Evolutionary conservation across 1,140 invertebrate species (phyloP).

Genomic region (Brachionus manjavacas): DNA sequence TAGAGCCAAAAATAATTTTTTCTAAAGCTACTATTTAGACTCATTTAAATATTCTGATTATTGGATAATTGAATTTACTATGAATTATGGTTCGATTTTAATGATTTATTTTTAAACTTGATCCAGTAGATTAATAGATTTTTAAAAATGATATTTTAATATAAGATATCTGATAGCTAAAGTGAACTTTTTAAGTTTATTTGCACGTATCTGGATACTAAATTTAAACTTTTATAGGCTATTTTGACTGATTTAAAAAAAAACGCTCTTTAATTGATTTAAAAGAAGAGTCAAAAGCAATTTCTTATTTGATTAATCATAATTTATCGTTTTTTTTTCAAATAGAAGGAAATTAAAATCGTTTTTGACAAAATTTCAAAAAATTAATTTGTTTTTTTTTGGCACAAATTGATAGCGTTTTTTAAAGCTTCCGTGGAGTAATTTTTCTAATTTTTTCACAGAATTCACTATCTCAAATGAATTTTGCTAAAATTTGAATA

Average conservation of each 20-base stretch:
- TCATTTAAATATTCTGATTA: not conserved
- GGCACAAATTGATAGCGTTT: not conserved
- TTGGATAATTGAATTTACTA: not conserved
- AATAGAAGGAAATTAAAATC: not conserved
- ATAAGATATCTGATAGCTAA: not conserved
- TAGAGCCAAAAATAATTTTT: not conserved
- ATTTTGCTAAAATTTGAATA: not conserved
- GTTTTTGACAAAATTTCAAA: not conserved
- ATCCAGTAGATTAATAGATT: not conserved
- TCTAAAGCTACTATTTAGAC: not conserved
- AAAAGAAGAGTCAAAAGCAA: not conserved
- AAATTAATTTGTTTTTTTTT: not conserved
- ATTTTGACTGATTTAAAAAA: not conserved
- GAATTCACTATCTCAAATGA: not conserved
- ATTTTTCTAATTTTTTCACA: not conserved
- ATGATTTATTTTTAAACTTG: not conserved
- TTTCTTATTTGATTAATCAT: not conserved
- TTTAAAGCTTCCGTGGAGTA: not conserved
- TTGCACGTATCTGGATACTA: not conserved
- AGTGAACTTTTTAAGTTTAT: not conserved
- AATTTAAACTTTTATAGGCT: not conserved
- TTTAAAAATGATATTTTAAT: not conserved
- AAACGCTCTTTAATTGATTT: not conserved
- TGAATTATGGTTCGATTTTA: not conserved
- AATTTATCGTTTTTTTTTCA: not conserved